phyloP scores from a whole-genome alignment of 2,888 invertebrate species.

The Mantis religiosa region DNA sequence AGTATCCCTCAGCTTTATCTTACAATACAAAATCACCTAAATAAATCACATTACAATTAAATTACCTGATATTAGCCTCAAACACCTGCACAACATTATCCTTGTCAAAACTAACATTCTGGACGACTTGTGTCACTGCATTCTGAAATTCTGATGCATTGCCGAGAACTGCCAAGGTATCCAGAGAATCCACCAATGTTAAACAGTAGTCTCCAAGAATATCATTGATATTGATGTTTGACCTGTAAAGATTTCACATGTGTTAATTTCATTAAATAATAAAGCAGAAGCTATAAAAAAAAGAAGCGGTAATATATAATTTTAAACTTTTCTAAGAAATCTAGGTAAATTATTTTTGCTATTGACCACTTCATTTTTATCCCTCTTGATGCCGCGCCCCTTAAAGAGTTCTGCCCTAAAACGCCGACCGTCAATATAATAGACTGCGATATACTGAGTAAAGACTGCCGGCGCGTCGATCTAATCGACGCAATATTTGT shows the following conservation, averaged over 20 bases:
- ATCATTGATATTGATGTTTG: slow-evolving; percentile 63
- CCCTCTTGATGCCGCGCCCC: too few species aligned
- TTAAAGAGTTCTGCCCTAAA: too few species aligned
- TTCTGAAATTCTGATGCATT: slow-evolving; percentile 54
- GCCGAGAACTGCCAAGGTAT: slow-evolving; percentile 56
- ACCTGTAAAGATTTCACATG: slow-evolving; percentile 41
- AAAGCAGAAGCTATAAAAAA: neutral
- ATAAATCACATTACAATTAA: neutral
- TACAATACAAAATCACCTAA: too few species aligned
- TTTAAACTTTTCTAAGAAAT: too few species aligned
- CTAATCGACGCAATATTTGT: too few species aligned
- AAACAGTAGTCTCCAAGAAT: slow-evolving; percentile 59
- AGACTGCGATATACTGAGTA: too few species aligned
- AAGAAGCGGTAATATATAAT: too few species aligned
- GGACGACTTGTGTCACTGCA: slow-evolving; percentile 53
- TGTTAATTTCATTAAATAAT: neutral
- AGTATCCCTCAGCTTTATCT: too few species aligned
- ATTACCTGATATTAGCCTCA: slow-evolving; percentile 58
- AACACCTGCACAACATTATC: slow-evolving; percentile 60
- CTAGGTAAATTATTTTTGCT: too few species aligned
- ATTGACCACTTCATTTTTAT: too few species aligned
- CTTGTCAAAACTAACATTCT: slow-evolving; percentile 55
- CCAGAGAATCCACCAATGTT: slow-evolving; percentile 56
- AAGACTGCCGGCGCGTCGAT: too few species aligned
- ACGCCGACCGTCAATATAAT: too few species aligned